Evolutionary conservation across 2,888 invertebrate species (phyloP).

Genomic region (Gymnosoma rotundatum): DNA sequence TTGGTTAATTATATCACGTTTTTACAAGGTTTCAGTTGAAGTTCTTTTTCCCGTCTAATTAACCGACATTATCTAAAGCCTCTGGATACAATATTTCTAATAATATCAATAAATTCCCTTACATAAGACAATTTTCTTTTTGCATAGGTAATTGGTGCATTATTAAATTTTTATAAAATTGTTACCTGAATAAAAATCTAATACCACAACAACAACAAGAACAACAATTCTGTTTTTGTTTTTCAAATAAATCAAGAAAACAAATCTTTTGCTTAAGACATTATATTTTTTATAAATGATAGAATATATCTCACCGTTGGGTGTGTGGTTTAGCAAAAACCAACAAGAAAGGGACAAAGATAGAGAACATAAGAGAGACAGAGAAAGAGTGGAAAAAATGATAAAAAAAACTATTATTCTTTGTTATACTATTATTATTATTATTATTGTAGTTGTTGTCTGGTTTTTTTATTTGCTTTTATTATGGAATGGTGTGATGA

Average conservation of each 20-base stretch:
- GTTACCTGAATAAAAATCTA: neutral
- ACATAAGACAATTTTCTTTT: too few relatives aligned
- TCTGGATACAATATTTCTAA: too few relatives aligned
- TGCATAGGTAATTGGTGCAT: too few relatives aligned
- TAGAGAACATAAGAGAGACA: too few relatives aligned
- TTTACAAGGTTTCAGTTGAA: too few relatives aligned
- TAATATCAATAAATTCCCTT: too few relatives aligned
- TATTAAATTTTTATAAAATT: too few relatives aligned
- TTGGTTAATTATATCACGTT: too few relatives aligned
- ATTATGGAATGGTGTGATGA: conserved; percentile 64
- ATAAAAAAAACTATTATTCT: neutral
- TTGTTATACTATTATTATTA: neutral
- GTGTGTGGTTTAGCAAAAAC: neutral
- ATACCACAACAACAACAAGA: neutral
- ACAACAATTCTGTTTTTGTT: too few relatives aligned
- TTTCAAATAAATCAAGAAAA: conserved; percentile 8
- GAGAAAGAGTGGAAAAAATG: neutral
- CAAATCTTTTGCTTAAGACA: conserved; percentile 28
- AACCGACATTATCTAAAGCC: too few relatives aligned
- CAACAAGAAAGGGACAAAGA: too few relatives aligned
- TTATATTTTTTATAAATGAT: conserved; percentile 22
- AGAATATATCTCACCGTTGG: conserved; percentile 4
- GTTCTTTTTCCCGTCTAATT: too few relatives aligned
- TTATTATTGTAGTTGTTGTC: conserved; percentile 37
- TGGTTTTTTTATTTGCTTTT: conserved; percentile 41